Conservation (phyloP, 2,797 vertebrate genomes). For the Acanthurus leucopareius region DNA sequence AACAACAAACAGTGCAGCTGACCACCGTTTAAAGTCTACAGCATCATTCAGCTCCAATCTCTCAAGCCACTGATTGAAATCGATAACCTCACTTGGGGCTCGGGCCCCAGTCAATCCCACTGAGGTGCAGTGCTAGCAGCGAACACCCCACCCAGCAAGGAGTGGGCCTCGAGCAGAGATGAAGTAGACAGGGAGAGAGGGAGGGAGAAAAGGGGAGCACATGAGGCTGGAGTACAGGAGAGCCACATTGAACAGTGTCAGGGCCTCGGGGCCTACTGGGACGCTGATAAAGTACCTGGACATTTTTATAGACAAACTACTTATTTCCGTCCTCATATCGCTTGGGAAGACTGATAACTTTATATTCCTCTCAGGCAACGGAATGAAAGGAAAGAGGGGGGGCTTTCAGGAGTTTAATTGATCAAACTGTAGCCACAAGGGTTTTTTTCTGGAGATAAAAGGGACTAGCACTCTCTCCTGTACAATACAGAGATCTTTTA, state of each 20-base stretch:
- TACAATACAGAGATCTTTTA: constrained; percentile 87
- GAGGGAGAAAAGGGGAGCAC: constrained; percentile 39
- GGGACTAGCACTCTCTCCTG: constrained; percentile 78
- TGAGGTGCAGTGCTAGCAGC: constrained; percentile 61
- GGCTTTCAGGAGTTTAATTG: constrained; percentile 89
- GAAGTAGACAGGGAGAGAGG: constrained; percentile 61
- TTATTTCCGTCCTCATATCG: constrained; percentile 88
- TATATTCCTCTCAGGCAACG: constrained; percentile 86
- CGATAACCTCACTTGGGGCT: constrained; percentile 80
- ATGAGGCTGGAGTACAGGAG: constrained; percentile 63
- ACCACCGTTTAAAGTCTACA: constrained; percentile 77
- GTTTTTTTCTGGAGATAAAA: constrained; percentile 85
- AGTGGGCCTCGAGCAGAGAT: constrained; percentile 76
- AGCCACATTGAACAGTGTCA: constrained; percentile 82
- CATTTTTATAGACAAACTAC: constrained; percentile 91
- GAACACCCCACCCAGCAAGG: constrained; percentile 72
- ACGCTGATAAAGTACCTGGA: constrained; percentile 89
- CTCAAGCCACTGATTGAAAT: constrained; percentile 81
- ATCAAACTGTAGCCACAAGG: constrained; percentile 86
- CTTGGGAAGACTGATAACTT: constrained; percentile 89
- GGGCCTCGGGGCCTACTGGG: constrained; percentile 82
- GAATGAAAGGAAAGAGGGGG: constrained; percentile 77
- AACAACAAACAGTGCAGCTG: constrained; percentile 69
- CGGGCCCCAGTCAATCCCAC: constrained; percentile 76
- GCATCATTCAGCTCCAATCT: constrained; percentile 80